Percentiles rank a stretch among this genome's conserved stretches.
phyloP scores from a whole-genome alignment of 2,888 invertebrate species.

The Cistogaster globosa region DNA sequence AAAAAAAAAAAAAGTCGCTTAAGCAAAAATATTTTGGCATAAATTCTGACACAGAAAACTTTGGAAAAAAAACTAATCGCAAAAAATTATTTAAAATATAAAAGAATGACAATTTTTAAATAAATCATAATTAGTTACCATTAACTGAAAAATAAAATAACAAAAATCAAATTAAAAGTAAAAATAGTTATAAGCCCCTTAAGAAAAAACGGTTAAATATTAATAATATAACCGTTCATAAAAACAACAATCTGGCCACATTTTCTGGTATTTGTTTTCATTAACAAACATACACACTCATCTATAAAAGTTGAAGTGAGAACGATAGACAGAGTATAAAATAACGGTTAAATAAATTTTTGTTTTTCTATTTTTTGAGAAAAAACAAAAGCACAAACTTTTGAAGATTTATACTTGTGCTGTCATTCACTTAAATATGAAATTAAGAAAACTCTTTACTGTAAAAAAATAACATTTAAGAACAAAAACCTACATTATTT shows the following conservation, averaged over 20 bases:
- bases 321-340: not conserved
- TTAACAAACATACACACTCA: not conserved
- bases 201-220: constrained; percentile 22
- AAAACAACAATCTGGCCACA: constrained; percentile 68
- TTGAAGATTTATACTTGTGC: constrained; percentile 4
- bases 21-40: constrained; percentile 61
- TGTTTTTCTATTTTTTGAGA: too few species aligned
- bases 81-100: constrained; percentile 32
- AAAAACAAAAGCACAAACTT: not conserved
- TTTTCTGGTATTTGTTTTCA: constrained; percentile 44
- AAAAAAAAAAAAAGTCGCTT: constrained; percentile 58
- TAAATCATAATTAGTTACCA: constrained; percentile 37
- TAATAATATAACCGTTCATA: constrained; percentile 17
- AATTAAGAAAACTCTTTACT: too few species aligned
- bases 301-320: not conserved
- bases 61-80: constrained; percentile 20
- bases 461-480: too few species aligned
- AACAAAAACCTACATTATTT: not conserved
- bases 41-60: constrained; percentile 45
- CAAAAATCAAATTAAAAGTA: constrained; percentile 52
- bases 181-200: constrained; percentile 50
- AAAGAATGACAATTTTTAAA: constrained; percentile 1
- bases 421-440: not conserved
- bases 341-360: constrained; percentile 6
- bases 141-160: constrained; percentile 40